These are phyloP conservation scores for Tachystola acroxantha DNA, from an alignment of 2,888 invertebrate genomes.

Conservation along the genomic window DNA sequence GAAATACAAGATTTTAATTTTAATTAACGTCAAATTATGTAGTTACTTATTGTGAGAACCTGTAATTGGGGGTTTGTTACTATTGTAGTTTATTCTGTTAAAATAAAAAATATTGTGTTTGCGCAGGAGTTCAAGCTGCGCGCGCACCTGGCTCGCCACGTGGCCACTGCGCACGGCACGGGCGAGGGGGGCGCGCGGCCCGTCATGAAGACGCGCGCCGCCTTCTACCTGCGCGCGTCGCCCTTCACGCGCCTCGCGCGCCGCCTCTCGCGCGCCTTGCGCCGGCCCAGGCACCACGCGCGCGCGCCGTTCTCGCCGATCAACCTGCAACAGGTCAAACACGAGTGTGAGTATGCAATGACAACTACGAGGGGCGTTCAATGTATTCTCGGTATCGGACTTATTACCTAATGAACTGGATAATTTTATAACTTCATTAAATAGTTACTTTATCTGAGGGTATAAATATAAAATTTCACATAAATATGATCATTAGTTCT, in stretches of 20 bases:
- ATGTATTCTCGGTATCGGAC: too few species aligned
- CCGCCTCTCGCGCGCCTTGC: conserved; percentile 89
- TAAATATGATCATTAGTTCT: too few species aligned
- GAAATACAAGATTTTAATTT: too few species aligned
- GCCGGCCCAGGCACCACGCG: conserved; percentile 90
- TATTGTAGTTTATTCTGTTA: too few species aligned
- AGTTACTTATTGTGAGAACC: too few species aligned
- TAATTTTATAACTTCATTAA: too few species aligned
- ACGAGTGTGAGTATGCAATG: conserved; percentile 85
- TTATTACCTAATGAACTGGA: too few species aligned
- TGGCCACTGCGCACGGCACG: conserved; percentile 93
- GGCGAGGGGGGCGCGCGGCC: conserved; percentile 85
- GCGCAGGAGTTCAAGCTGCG: conserved; percentile 93
- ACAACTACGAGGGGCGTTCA: too few species aligned
- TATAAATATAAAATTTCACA: too few species aligned
- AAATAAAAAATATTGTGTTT: conserved; percentile 6
- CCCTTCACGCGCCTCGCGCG: conserved; percentile 93
- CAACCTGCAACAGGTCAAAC: conserved; percentile 89
- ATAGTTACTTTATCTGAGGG: too few species aligned
- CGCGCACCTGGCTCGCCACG: conserved; percentile 95
- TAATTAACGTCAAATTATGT: too few species aligned
- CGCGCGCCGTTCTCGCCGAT: conserved; percentile 90
- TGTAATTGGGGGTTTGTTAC: too few species aligned
- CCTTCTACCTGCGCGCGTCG: conserved; percentile 96
- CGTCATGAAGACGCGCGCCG: conserved; percentile 97